Base-by-base conservation (phyloP, 2,888 invertebrate species). In the Yponomeuta evonymella region DNA sequence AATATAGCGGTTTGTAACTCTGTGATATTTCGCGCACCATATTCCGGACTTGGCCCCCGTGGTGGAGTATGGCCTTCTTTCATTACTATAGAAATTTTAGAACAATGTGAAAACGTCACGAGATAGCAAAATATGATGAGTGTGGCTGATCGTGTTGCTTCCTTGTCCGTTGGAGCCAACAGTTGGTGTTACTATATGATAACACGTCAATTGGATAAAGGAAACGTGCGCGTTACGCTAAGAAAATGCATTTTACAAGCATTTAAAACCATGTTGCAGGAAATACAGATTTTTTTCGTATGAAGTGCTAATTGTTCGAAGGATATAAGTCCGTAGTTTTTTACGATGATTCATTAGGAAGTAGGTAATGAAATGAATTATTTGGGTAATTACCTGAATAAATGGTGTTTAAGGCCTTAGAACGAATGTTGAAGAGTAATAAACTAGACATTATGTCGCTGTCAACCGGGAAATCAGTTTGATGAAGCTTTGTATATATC, bases 351-450 rank as follows among this genome's bases (percentile, higher is more conserved):
- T 58, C 51, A 58, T 58, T 58, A 58, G 15, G 15, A 58, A 58
- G 51, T 36, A 36, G 36, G 36, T 58, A 12, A 58, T 58, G 51
- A 58, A 15, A 58, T 58, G 51, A 58, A 58, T 58, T 58, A 58
- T 58, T 58, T 58, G 69, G 48, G 51, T 58, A 12, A 30, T 23
- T 48, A 58, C 15, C 30, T 30, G 29, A 92, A 43, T 43, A 43
- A 43, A 36, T 5, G 43, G 5, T 4, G 43, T 4, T 8, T 43
- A 43, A 43, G 43, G 43, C 43, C 43, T 43, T 8, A 43, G 8
- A 43, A 43, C 43, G 43, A 43, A 43, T 43, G 43, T 43, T 43
- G 8, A 43, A 8, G 43, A 43, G 9, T 1, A 43, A 43, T 43
- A 43, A 36, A 43, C 6, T 43, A 1, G 43, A 43, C 43, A 4